Evolutionary conservation across 2,797 vertebrate genomes (phyloP).

Genomic region (Danio choprae): DNA sequence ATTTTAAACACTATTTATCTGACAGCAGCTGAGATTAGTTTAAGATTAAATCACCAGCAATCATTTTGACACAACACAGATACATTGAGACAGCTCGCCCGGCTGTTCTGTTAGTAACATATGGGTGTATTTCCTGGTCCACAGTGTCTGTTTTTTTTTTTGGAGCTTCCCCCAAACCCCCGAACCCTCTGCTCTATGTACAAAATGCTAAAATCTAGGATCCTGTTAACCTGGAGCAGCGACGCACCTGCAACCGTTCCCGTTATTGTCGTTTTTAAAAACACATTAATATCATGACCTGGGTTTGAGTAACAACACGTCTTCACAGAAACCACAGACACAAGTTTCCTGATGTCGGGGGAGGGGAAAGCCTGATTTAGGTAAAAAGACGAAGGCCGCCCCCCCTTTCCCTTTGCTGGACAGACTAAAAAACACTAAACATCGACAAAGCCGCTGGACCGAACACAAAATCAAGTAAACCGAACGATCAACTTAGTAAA

Average conservation of each 20-base stretch:
- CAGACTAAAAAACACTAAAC: conserved; percentile 73
- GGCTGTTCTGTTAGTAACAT: conserved; percentile 92
- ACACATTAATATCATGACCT: conserved; percentile 66
- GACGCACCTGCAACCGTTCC: conserved; percentile 67
- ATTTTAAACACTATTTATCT: conserved; percentile 99
- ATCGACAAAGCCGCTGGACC: conserved; percentile 71
- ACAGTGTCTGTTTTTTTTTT: conserved; percentile 68
- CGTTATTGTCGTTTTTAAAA: conserved; percentile 60
- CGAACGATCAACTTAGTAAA: conserved; percentile 79
- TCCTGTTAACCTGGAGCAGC: conserved; percentile 61
- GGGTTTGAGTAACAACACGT: conserved; percentile 73
- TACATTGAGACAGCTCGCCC: conserved; percentile 95
- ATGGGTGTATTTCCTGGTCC: conserved; percentile 98
- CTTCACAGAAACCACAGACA: conserved; percentile 76
- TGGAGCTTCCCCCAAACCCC: conserved; percentile 68
- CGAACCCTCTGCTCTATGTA: conserved; percentile 66
- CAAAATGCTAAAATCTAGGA: conserved; percentile 76
- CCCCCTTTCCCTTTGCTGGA: conserved; percentile 66
- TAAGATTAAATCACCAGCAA: conserved; percentile 99
- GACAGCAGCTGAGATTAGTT: conserved; percentile 99
- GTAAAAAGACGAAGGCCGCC: conserved; percentile 67
- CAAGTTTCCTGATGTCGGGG: conserved; percentile 75
- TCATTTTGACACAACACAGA: conserved; percentile 99
- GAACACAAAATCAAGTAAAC: conserved; percentile 73
- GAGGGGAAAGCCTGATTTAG: conserved; percentile 60